Evolutionary conservation across 2,888 invertebrate species (phyloP), one percentile per base, ranked within the genome.

Genomic region (Amphipyra berbera): DNA sequence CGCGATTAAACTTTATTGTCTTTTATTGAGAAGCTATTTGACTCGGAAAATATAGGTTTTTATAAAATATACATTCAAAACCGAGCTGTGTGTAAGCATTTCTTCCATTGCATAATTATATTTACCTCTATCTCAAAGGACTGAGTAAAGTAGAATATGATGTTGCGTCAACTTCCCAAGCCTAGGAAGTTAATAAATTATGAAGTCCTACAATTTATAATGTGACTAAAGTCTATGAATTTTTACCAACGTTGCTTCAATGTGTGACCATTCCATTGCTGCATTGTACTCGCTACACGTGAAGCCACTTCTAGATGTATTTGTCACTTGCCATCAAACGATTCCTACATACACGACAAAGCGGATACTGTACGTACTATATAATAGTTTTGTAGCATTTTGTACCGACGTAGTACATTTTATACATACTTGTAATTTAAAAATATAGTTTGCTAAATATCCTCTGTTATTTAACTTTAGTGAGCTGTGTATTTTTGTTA

Each of bases 331-430:
- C 79, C 80, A 78, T 76, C 76, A 71, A 76, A 64, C 65, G 71
- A 81, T 76, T 82, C 73, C 76, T 82, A 76, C 2, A 54, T 62
- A 69, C 73, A 60, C 63, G 57, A 76, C 63, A 81, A 69, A 73
- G 64, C 68, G 50, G 67, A 61, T 81, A 76, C 70, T 68, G 73
- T 64, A 63, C 55, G 48, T 68, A 73, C 63, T 69, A 69, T 78
- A 71, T 72, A 68, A 82, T 81, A 82, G 75, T 82, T 85, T 84
- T 82, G 76, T 88, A 89, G 86, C 80, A 76, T 89, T 88, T 88
- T 89, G 82, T 88, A 88, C 88, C 79, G 79, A 67, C 72, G 81
- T 87, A 86, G 84, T 82, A 86, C 81, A 81, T 85, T 87, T 86
- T 86, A 86, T 88, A 87, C 82, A 78, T 59, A 72, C 68, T 60